Conservation (phyloP, 2,797 vertebrate species). For the Enteromius afrohamiltoni region DNA sequence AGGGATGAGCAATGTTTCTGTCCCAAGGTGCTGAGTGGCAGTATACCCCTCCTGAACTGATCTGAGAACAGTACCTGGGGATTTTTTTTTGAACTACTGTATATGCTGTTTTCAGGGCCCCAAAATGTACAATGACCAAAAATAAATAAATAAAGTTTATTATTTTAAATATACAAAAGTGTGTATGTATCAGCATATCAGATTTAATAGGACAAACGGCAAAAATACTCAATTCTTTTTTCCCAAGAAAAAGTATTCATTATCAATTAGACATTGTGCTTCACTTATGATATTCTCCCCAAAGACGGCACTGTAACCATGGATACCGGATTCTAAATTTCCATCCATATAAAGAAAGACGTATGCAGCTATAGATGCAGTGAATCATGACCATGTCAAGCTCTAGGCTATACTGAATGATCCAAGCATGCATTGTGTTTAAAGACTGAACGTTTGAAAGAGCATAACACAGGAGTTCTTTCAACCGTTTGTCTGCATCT, state of each 20-base stretch:
- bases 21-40: conserved; percentile 13
- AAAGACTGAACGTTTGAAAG: conserved; percentile 17
- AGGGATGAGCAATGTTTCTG: conserved; percentile 31
- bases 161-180: not conserved
- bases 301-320: conserved; percentile 41
- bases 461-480: conserved; percentile 4
- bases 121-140: not conserved
- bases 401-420: conserved; percentile 20
- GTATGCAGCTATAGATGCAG: not conserved
- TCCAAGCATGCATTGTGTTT: conserved; percentile 23
- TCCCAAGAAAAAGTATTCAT: not conserved
- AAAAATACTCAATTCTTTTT: not conserved
- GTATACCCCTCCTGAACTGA: conserved; percentile 12
- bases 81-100: not conserved
- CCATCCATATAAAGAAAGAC: conserved; percentile 23
- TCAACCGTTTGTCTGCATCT: conserved; percentile 6
- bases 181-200: not conserved
- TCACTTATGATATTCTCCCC: not conserved
- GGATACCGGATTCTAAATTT: conserved; percentile 32
- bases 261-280: conserved; percentile 25
- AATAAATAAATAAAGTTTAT: not conserved
- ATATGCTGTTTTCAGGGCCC: not conserved
- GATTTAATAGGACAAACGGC: not conserved
- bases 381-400: conserved; percentile 1
- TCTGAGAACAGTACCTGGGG: not conserved